Evolutionary conservation across 2,113 vertebrate species (phyloP).

Genomic region (Platysteira castanea): DNA sequence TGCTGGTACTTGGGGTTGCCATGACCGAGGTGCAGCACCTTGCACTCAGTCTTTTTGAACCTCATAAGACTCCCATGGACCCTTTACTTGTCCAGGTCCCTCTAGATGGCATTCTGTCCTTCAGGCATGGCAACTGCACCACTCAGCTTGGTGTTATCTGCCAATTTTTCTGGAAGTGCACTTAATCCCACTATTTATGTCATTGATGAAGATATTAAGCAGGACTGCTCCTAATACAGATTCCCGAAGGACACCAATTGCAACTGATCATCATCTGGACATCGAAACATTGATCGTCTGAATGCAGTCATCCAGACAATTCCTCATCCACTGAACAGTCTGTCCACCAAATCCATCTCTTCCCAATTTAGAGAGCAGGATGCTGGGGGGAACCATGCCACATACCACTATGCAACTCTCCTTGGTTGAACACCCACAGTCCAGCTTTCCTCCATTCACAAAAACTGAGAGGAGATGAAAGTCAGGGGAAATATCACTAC

Average conservation of each 20-base stretch:
- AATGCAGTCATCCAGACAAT: background rate
- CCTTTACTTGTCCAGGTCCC: background rate
- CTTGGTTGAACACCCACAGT: background rate
- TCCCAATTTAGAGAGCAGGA: background rate
- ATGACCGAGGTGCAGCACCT: background rate
- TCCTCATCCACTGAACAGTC: background rate
- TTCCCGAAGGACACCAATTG: background rate
- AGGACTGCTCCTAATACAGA: background rate
- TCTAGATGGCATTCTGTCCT: background rate
- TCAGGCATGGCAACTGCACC: fast-evolving
- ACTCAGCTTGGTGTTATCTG: background rate
- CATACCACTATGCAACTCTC: background rate
- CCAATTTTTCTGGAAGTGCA: background rate
- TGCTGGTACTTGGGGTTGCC: fast-evolving
- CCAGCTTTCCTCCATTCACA: background rate
- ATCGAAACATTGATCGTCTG: background rate
- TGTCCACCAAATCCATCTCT: background rate
- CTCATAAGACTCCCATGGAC: fast-evolving
- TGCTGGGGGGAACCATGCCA: fast-evolving
- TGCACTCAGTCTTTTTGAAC: background rate
- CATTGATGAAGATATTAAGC: background rate
- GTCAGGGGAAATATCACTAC: background rate
- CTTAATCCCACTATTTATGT: background rate
- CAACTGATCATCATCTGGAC: background rate
- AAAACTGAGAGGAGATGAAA: background rate